A percentile compares a stretch with the other conserved stretches of the same genome.
These are phyloP conservation scores for Chaetogeoica ovagalla DNA, from an alignment of 2,888 invertebrate genomes.

Conservation along the genomic window DNA sequence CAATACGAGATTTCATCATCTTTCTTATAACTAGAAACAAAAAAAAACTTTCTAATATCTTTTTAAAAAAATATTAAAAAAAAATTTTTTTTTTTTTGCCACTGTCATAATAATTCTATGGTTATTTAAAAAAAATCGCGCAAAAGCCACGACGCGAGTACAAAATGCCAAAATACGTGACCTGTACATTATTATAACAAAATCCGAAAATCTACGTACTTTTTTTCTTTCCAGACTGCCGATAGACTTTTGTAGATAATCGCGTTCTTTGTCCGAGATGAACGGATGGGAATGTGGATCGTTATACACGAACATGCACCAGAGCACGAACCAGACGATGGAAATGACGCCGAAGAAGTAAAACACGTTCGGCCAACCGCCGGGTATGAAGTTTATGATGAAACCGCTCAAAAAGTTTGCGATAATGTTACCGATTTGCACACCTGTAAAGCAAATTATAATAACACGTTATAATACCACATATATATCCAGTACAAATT, in stretches of 20 bases:
- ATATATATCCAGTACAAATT: too few species aligned
- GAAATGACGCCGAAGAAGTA: conserved; percentile 58
- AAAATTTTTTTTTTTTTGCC: too few species aligned
- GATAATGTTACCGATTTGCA: conserved; percentile 57
- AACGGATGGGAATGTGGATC: conserved; percentile 75
- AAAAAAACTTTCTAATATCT: too few species aligned
- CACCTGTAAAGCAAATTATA: conserved; percentile 55
- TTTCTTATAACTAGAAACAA: too few species aligned
- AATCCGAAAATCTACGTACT: conserved; percentile 56
- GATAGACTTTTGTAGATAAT: conserved; percentile 69
- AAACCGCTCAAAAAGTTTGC: conserved; percentile 56
- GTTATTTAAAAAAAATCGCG: too few species aligned
- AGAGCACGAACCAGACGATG: conserved; percentile 60
- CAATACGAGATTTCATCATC: too few species aligned
- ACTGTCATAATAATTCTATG: too few species aligned
- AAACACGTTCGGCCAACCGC: conserved; percentile 58
- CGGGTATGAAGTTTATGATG: conserved; percentile 58
- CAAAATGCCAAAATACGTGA: too few species aligned
- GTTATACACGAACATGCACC: conserved; percentile 57
- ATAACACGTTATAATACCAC: too few species aligned
- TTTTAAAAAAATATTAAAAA: too few species aligned
- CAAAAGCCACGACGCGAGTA: too few species aligned
- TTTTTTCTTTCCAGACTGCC: conserved; percentile 59
- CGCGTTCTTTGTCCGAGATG: conserved; percentile 72
- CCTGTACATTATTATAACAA: too few species aligned